Conservation (phyloP, 2,797 vertebrate species). For the Sorex maritimensis region DNA sequence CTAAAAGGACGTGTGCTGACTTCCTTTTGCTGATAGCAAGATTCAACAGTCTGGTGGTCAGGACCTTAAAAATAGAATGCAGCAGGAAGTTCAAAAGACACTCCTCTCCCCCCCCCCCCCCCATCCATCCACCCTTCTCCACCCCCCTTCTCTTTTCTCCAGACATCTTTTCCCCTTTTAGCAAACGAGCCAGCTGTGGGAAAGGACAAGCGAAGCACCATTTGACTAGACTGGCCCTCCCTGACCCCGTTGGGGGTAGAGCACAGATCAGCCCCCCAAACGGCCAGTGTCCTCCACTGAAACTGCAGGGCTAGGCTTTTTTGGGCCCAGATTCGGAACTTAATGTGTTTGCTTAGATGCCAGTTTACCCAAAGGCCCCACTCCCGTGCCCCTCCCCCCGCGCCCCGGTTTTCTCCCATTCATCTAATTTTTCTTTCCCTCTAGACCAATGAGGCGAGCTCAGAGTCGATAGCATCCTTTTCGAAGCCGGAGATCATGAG, state of each 20-base stretch:
- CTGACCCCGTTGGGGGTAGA: rapidly evolving
- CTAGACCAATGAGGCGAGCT: slow-evolving; percentile 97
- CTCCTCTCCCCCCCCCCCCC: no score
- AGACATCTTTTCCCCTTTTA: slow-evolving; percentile 32
- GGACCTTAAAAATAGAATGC: slow-evolving; percentile 41
- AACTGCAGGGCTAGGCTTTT: background rate
- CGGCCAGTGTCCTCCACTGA: background rate
- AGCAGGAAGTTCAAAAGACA: slow-evolving; percentile 48
- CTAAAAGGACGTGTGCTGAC: background rate
- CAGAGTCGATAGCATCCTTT: slow-evolving; percentile 95
- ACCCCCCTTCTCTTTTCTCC: background rate
- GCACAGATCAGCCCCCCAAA: no score
- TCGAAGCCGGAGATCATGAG: slow-evolving; percentile 95
- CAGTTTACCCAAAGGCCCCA: background rate
- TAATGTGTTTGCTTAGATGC: slow-evolving; percentile 21
- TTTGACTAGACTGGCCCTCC: background rate
- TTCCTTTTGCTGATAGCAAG: slow-evolving; percentile 1
- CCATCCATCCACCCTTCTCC: background rate
- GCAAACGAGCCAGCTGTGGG: background rate
- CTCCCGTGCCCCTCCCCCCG: background rate
- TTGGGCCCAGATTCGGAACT: slow-evolving; percentile 22
- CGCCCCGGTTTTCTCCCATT: slow-evolving; percentile 50
- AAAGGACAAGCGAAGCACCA: background rate
- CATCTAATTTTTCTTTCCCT: slow-evolving; percentile 76
- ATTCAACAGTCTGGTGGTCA: background rate